Evolutionary conservation across 2,888 invertebrate species (phyloP), one percentile per base, ranked within the genome.

Genomic region (Tortrix viridana): DNA sequence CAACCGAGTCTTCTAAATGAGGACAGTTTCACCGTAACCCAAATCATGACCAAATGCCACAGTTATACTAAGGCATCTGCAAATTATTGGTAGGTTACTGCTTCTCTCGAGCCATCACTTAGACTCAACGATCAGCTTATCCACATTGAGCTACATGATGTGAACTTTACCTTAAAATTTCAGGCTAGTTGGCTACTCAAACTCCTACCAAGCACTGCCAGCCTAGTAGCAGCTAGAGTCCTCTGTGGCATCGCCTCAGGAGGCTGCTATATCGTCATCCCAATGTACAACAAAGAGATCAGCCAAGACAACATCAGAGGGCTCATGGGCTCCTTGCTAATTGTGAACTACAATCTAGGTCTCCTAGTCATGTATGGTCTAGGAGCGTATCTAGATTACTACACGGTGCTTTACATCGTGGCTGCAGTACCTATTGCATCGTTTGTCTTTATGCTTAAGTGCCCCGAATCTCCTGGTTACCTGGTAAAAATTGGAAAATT

Each of bases 401-500:
- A 73, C 37, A 77, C 78, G 0, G 77, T 86, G 2, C 43, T 87
- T 3, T 84, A 80, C 74, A 73, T 79, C 0, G 77, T 77, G 2
- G 20, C 85, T 1, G 71, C 73, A n/a, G 57, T 86, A 3, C 82
- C 85, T 0, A 58, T 85, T 0, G 3, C 81, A 1, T 79, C 80
- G 14, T 68, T 79, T 1, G 19, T 84, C 3, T 47, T 82, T 18
- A 80, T 89, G 77, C 41, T 81, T 12, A 79, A 75, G 62, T 83
- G 84, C 59, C 88, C 88, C 3, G 87, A 88, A 65, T 85, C 88
- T 2, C 89, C 90, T n/a, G 81, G 84, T 0, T 86, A 78, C 69
- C 73, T 87, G 53, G 77, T 89, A 2, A 85, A 85, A 52, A 73
- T 68, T 20, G 86, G 82, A 3, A 81, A 77, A 43, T 69, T 76